Base-by-base conservation (phyloP, 2,113 vertebrate genomes). In the Scartelaos histophorus region DNA sequence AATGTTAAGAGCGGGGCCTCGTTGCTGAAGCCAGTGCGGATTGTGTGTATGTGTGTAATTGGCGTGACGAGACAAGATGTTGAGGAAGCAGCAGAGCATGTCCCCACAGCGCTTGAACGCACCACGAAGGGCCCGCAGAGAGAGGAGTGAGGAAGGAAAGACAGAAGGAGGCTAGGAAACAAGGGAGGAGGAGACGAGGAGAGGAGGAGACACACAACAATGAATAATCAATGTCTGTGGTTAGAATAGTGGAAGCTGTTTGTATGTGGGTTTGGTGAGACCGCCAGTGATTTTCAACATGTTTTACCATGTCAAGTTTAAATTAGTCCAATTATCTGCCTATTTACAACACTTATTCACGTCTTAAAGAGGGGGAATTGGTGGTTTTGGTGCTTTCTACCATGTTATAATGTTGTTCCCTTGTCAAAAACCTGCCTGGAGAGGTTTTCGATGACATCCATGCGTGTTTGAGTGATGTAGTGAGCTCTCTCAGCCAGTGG, bases 11-110 rank as follows among this genome's bases (percentile, higher is more conserved):
- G 22, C 49, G 58, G 64, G 76, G 74, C 70, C 69, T 79, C 51
- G 19, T 73, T 75, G 71, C 56, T 6, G 22, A 34, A 61, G 58
- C 22, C 58, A 7, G 76, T 61, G 71, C 61, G 83, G 46, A 66
- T 60, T 71, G 70, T 74, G 68, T 61, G 82, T 73, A 79, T 85
- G 82, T 88, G 87, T 89, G 90, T 93, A 90, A 93, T 93, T 94
- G 93, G 86, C 92, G 90, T 94, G 92, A 93, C 93, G 89, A 89
- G 89, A 92, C 91, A 93, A 93, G 92, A 94, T 94, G 93, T 93
- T 92, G 92, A 92, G 89, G 87, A 85, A 67, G 89, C 90, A 88
- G 87, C 74, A 71, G 80, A 89, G 92, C 91, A 84, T 93, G 89
- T 84, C 83, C 77, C 79, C 83, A 83, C 87, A 91, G 88, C 74